Base-by-base conservation (phyloP, 23 tunicate genomes). In the Ciona savignyi region DNA sequence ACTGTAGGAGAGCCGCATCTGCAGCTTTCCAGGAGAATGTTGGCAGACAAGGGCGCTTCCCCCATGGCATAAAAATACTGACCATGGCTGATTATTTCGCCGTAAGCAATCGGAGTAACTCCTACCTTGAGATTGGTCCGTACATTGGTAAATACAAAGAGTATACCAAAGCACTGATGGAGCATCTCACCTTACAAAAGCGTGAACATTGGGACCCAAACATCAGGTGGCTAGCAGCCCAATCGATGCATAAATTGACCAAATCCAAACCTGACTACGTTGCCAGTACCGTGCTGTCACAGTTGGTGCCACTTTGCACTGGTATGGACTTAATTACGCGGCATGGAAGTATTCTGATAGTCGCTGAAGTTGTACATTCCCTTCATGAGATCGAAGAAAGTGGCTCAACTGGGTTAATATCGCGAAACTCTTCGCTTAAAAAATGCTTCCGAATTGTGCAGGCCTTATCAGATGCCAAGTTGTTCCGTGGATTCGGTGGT, bases 1-100 rank as follows among this genome's bases (percentile, higher is more conserved):
- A 90, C 65, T 95, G 99, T 66, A 64, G 99, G 65, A 69, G 96
- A 27, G 99, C 99, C n/a, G 99, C 99, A 63, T 90, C 95, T 34
- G 99, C 99, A n/a, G 99, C 99, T 15, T 90, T 95, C 35, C 99
- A 95, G 71, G 99, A 95, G 79, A 95, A 95, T 74, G 95, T 95
- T 67, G 99, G 99, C 11, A 70, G 99, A 19, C 90, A 90, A 79
- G 90, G 97, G 3, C 71, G 68, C 35, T 90, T 90, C 74, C 97
- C 97, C 22, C 97, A 84, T 67, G 97, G 97, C 30, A 90, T 90
- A 31, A 85, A 79, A 20, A 90, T 90, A 61, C 33, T 90, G 35
- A 90, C 90, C 3, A 83, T 71, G 65, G 97, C 86, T 4, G 97
- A 90, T 72, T 90, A 90, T 63, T 90, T 90, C 79, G 78, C 97